Evolutionary conservation across 1,140 invertebrate genomes (phyloP), one percentile per base, ranked within the genome.

Genomic region (Armadillidium nasatum): DNA sequence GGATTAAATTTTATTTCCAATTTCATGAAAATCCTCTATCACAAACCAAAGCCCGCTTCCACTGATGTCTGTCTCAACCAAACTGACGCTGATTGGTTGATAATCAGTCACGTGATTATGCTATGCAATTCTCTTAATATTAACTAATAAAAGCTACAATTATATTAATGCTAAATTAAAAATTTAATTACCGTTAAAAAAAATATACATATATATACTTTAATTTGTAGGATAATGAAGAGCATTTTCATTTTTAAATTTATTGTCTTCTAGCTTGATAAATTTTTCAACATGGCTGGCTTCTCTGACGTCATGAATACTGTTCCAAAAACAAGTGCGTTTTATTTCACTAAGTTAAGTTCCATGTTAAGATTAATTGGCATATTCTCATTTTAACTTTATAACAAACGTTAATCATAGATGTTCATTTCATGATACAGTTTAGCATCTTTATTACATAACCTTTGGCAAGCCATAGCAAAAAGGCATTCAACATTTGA

Each of bases 41-140:
- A 60, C 50, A 60, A 60, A 60, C 50, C 50, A 60, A 60, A 60
- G 50, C 50, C 50, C 50, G 50, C 50, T 60, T 60, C 50, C 50
- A 60, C 50, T 19, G 50, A 60, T 19, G 50, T 60, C 50, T 60
- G 50, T 19, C 50, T 60, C 50, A 4, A 60, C 50, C 50, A 60
- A 60, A 60, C 50, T 60, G 19, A 60, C 50, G 50, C 50, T 60
- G 50, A 60, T 60, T 60, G 50, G 50, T 19, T 60, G 19, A 60
- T 19, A 60, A 15, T 19, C 11, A 13, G 50, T 60, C 50, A 60
- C 19, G 50, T 60, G 50, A 60, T 19, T 19, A 60, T 60, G 50
- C 50, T 60, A 60, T 60, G 50, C 50, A 60, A 60, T 60, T 60
- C 50, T 33, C 33, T 33, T 33, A 60, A 15, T 19, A 13, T 60